A percentile compares a stretch with the other conserved stretches of the same genome.
Conservation (phyloP, 2,888 invertebrate genomes). For the Miltochrista miniata region DNA sequence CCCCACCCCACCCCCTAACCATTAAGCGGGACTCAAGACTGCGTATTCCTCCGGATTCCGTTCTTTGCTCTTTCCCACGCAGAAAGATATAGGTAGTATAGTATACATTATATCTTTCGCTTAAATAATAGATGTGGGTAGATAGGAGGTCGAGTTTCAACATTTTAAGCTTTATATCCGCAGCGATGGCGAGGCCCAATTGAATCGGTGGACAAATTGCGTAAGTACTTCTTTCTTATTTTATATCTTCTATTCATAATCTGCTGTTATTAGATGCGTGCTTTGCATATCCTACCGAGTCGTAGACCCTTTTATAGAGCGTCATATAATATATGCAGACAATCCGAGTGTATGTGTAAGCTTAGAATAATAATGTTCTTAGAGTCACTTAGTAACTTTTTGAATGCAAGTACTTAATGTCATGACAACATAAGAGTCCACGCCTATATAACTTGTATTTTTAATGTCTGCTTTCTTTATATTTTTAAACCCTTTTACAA, state of each 20-base stretch:
- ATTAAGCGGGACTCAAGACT: constrained; percentile 36
- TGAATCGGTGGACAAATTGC: constrained; percentile 13
- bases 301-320: neutral
- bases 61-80: constrained; percentile 37
- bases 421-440: neutral
- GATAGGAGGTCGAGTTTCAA: constrained; percentile 14
- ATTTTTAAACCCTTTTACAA: neutral
- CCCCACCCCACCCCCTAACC: constrained; percentile 29
- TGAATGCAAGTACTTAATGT: neutral
- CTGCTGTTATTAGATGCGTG: neutral
- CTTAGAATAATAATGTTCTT: neutral
- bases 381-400: neutral
- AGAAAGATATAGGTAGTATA: constrained; percentile 36
- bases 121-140: constrained; percentile 33
- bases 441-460: neutral
- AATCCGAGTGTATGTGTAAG: neutral
- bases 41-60: constrained; percentile 44
- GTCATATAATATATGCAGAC: neutral
- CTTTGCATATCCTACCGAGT: neutral
- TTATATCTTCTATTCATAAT: neutral
- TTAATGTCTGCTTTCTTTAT: neutral
- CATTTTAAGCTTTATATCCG: constrained; percentile 23
- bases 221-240: neutral
- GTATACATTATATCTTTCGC: constrained; percentile 18
- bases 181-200: constrained; percentile 12